Percentiles rank a stretch among this genome's conserved stretches.
Evolutionary conservation across 1,140 invertebrate genomes (phyloP).

Genomic region (Wiebesia pumilae): DNA sequence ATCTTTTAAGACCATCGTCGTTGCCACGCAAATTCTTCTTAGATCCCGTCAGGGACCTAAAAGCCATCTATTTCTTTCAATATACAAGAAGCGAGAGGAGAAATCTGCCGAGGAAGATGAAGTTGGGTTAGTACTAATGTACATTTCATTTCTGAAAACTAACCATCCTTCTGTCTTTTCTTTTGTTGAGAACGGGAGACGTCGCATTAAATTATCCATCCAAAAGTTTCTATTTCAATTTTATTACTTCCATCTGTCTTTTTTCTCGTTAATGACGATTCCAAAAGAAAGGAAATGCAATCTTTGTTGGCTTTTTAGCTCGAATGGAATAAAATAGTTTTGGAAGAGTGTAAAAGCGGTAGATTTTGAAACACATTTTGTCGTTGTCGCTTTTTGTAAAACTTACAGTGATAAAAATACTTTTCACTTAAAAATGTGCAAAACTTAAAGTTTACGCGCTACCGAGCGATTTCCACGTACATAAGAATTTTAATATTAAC

Average conservation of each 20-base stretch:
- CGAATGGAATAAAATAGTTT: too few species aligned
- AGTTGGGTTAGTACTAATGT: neutral
- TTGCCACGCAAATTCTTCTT: slow-evolving; percentile 13
- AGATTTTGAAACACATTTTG: too few species aligned
- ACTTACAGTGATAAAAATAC: too few species aligned
- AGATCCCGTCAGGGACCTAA: slow-evolving; percentile 39
- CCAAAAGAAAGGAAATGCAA: too few species aligned
- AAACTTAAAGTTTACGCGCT: too few species aligned
- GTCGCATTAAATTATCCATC: slow-evolving; percentile 19
- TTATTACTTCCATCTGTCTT: neutral
- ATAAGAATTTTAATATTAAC: too few species aligned
- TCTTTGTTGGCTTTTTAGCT: too few species aligned
- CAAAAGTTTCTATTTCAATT: slow-evolving; percentile 22
- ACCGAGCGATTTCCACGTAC: too few species aligned
- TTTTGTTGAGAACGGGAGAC: neutral
- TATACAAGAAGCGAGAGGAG: neutral
- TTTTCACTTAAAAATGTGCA: too few species aligned
- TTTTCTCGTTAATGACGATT: neutral
- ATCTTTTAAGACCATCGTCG: neutral
- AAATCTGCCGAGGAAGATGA: neutral
- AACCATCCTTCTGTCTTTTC: slow-evolving; percentile 25
- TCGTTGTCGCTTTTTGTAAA: too few species aligned
- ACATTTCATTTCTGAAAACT: slow-evolving; percentile 20
- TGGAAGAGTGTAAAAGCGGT: too few species aligned
- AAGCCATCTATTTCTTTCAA: slow-evolving; percentile 11